A percentile compares a stretch with the other conserved stretches of the same genome.
phyloP scores from a whole-genome alignment of 2,888 invertebrate species.

The Oscheius sp. region DNA sequence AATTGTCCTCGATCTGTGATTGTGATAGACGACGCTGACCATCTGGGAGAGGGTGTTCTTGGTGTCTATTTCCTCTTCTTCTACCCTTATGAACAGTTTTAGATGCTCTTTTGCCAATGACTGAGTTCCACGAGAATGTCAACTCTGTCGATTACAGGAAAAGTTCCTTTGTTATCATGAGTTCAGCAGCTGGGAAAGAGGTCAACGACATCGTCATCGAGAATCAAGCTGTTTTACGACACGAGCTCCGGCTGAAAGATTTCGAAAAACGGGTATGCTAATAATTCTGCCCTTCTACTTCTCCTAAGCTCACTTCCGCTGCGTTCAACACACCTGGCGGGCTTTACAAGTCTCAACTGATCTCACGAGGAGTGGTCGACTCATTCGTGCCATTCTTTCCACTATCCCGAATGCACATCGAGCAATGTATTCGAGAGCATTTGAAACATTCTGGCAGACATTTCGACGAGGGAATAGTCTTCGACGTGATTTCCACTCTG shows the following conservation, averaged over 20 bases:
- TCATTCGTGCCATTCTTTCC: conserved; percentile 32
- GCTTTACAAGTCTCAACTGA: conserved; percentile 8
- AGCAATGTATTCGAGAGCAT: conserved; percentile 29
- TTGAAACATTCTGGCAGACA: conserved; percentile 22
- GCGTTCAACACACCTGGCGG: conserved; percentile 31
- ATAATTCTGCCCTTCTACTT: background rate
- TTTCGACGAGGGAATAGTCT: conserved; percentile 22
- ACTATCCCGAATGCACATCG: conserved; percentile 6
- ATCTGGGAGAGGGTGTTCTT: conserved; percentile 5
- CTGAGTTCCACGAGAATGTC: conserved; percentile 29
- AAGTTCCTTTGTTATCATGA: conserved; percentile 26
- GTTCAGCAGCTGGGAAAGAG: conserved; percentile 4
- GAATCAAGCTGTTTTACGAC: background rate
- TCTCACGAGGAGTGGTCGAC: conserved; percentile 27
- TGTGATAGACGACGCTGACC: conserved; percentile 27
- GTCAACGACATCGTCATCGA: conserved; percentile 26
- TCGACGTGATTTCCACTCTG: conserved; percentile 8
- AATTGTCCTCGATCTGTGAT: conserved; percentile 26
- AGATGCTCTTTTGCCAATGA: conserved; percentile 28
- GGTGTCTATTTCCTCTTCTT: background rate
- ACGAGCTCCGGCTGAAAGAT: conserved; percentile 13
- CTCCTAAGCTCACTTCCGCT: background rate
- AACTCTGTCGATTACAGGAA: conserved; percentile 26
- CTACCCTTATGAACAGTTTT: background rate
- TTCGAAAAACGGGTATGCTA: conserved; percentile 16